These are phyloP conservation scores for Piprites chloris DNA, from an alignment of 2,113 vertebrate genomes.

Conservation along the genomic window DNA sequence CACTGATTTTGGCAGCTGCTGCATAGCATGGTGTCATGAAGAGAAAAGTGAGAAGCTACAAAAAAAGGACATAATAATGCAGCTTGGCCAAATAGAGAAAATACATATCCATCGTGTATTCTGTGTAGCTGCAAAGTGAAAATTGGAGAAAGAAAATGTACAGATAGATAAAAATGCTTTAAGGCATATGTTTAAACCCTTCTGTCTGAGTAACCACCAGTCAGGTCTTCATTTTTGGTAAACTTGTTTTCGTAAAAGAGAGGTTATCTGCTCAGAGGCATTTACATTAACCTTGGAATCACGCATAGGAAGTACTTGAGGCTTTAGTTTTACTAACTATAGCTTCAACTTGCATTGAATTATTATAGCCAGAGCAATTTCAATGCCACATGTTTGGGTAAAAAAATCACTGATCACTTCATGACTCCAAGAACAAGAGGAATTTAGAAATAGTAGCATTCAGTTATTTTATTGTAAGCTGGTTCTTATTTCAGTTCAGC, in stretches of 20 bases:
- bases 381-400: not conserved
- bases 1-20: constrained; percentile 36
- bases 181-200: not conserved
- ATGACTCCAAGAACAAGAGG: not conserved
- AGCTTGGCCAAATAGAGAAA: not conserved
- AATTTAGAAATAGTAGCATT: not conserved
- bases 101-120: not conserved
- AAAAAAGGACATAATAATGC: constrained; percentile 4
- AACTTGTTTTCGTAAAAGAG: not conserved
- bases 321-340: not conserved
- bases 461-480: not conserved
- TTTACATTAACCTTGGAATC: not conserved
- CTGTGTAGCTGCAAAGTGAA: not conserved
- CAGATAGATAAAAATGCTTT: not conserved
- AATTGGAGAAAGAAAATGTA: not conserved
- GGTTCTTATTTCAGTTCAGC: not conserved
- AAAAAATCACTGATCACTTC: not conserved
- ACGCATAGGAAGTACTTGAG: not conserved
- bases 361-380: not conserved
- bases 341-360: not conserved
- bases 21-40: constrained; percentile 20
- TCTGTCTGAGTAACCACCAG: not conserved
- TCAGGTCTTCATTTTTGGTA: not conserved
- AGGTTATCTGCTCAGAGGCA: not conserved
- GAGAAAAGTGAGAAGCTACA: constrained; percentile 17